These are phyloP conservation scores for Chelidonichthys spinosus DNA, from an alignment of 2,797 vertebrate genomes.

Conservation along the genomic window DNA sequence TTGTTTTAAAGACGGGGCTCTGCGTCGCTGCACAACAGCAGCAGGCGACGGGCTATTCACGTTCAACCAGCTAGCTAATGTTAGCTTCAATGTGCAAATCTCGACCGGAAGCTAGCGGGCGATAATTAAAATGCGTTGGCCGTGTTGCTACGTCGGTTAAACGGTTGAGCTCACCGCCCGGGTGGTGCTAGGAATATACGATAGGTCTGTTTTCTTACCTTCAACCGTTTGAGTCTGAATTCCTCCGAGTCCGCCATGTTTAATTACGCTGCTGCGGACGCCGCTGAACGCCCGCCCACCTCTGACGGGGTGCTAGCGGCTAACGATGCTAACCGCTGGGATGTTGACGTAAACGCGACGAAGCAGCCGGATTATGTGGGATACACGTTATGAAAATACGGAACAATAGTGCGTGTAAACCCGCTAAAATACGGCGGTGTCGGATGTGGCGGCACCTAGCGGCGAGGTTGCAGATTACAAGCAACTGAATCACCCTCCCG, in stretches of 20 bases:
- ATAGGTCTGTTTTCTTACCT: slow-evolving; percentile 57
- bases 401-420: neutral
- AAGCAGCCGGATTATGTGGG: neutral
- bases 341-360: neutral
- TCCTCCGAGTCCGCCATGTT: slow-evolving; percentile 84
- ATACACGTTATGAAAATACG: neutral
- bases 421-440: no score
- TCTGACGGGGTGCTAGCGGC: slow-evolving; percentile 16
- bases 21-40: slow-evolving; percentile 5
- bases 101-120: slow-evolving; percentile 17
- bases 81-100: slow-evolving; percentile 58
- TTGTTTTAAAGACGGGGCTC: no score
- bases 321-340: neutral
- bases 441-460: neutral
- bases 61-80: slow-evolving; percentile 53
- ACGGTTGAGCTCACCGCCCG: fast-evolving
- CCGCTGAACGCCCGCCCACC: slow-evolving; percentile 60
- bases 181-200: fast-evolving
- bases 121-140: neutral
- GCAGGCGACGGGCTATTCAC: slow-evolving; percentile 30
- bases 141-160: no score
- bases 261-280: slow-evolving; percentile 70
- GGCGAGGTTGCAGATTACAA: neutral
- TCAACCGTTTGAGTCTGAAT: slow-evolving; percentile 71
- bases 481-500: neutral